Conservation (phyloP, 2,888 invertebrate species). For the Caenorhabditis sp. region DNA sequence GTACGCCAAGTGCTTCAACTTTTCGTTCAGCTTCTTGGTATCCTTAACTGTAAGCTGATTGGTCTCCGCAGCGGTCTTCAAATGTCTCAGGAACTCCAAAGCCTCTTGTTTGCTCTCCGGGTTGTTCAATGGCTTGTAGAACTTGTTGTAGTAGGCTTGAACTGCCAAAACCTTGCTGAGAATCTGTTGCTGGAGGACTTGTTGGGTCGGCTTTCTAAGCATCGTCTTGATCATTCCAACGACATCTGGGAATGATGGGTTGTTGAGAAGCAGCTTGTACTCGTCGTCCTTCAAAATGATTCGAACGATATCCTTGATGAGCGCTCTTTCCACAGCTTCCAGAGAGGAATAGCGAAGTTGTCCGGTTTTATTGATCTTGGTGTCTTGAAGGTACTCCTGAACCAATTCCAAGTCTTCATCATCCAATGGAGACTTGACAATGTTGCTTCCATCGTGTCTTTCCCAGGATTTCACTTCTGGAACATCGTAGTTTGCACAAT, state of each 20-base stretch:
- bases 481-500: too few species aligned
- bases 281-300: conserved; percentile 31
- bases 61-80: neutral
- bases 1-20: conserved; percentile 22
- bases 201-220: conserved; percentile 29
- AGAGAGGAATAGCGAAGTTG: conserved; percentile 22
- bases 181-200: conserved; percentile 27
- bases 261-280: conserved; percentile 30
- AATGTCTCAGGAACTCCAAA: conserved; percentile 15
- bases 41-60: conserved; percentile 23
- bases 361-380: conserved; percentile 22
- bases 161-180: conserved; percentile 20
- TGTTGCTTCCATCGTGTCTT: neutral
- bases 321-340: conserved; percentile 9
- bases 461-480: too few species aligned
- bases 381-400: conserved; percentile 13
- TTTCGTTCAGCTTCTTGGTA: conserved; percentile 14
- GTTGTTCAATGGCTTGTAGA: conserved; percentile 20
- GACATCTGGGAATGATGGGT: conserved; percentile 13
- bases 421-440: conserved; percentile 1
- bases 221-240: conserved; percentile 23
- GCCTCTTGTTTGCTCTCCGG: conserved; percentile 3
- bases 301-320: conserved; percentile 6
- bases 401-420: conserved; percentile 22
- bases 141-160: conserved; percentile 24